These are phyloP conservation scores for Apodemia zela DNA, from an alignment of 2,888 invertebrate genomes.

Conservation along the genomic window DNA sequence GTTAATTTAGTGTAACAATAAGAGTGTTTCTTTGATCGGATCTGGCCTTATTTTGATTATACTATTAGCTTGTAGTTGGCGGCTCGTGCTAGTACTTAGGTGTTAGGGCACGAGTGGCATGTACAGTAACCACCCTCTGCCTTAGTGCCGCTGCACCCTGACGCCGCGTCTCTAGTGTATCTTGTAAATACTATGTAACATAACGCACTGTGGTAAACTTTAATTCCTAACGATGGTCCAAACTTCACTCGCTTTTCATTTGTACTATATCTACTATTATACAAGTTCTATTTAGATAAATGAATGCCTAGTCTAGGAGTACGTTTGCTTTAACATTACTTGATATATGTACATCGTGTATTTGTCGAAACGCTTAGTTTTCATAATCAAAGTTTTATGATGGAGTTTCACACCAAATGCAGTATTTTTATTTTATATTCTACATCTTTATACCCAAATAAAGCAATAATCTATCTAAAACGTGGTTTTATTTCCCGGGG, in stretches of 20 bases:
- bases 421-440: conserved; percentile 79
- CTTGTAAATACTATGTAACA: conserved; percentile 72
- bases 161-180: conserved; percentile 33
- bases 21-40: conserved; percentile 48
- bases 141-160: conserved; percentile 74
- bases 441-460: conserved; percentile 78
- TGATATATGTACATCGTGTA: conserved; percentile 71
- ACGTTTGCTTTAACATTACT: conserved; percentile 74
- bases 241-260: conserved; percentile 78
- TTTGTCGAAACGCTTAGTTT: conserved; percentile 77
- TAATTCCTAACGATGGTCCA: conserved; percentile 79
- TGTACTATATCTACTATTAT: conserved; percentile 77
- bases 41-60: conserved; percentile 52
- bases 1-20: conserved; percentile 51
- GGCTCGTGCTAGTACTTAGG: conserved; percentile 24
- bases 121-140: conserved; percentile 78
- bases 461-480: conserved; percentile 61
- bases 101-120: conserved; percentile 59
- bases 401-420: conserved; percentile 77
- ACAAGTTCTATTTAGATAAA: conserved; percentile 76
- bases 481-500: conserved; percentile 69
- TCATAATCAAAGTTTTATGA: conserved; percentile 75
- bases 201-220: conserved; percentile 74
- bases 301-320: conserved; percentile 60
- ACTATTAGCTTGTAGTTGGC: conserved; percentile 42